Evolutionary conservation across 2,797 vertebrate genomes (phyloP).

Genomic region (Dendrocincla fuliginosa): DNA sequence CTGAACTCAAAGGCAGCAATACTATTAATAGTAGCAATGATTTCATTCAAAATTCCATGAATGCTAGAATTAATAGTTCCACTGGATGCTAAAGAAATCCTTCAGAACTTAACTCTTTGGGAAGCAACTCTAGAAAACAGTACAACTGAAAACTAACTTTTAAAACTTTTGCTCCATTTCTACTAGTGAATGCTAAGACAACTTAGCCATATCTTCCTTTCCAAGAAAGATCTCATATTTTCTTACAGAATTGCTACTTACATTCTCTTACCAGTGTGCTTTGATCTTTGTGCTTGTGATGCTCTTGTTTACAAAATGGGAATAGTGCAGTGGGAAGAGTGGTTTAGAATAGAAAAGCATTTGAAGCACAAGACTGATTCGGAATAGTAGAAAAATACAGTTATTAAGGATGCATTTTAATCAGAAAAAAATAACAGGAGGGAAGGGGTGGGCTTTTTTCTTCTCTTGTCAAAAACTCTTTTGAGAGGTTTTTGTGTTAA

Average conservation of each 20-base stretch:
- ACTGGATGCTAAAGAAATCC: neutral
- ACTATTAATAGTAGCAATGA: fast-evolving
- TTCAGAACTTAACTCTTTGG: neutral
- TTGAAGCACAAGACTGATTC: neutral
- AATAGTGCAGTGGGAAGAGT: neutral
- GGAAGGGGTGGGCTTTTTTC: neutral
- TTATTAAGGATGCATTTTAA: neutral
- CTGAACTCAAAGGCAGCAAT: neutral
- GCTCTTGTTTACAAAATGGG: neutral
- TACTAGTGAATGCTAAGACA: neutral
- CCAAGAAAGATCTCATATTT: neutral
- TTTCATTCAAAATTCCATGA: neutral
- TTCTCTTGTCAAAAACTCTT: neutral
- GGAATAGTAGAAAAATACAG: neutral
- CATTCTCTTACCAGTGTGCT: neutral
- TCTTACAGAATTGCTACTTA: neutral
- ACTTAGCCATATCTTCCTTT: neutral
- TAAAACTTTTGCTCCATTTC: neutral
- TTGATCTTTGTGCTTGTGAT: neutral
- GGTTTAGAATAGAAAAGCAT: neutral
- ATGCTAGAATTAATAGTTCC: neutral
- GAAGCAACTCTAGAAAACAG: neutral
- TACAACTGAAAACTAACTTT: neutral
- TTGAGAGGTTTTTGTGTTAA: neutral
- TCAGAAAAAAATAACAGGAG: neutral